Evolutionary conservation across 1,140 invertebrate species (phyloP).

Genomic region (Drosophila paulistorum): DNA sequence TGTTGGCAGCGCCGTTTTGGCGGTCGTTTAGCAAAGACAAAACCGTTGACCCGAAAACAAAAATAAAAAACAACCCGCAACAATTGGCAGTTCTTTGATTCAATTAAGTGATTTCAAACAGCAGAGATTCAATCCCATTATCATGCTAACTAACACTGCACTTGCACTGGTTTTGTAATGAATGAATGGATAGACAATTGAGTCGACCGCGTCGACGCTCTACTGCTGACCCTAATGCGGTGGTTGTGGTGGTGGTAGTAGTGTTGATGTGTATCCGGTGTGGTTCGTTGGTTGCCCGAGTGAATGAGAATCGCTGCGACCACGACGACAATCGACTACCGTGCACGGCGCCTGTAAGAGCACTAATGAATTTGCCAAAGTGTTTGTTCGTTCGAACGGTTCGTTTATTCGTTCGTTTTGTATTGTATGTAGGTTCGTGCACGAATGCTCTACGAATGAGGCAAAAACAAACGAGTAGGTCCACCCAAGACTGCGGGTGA

Average conservation of each 20-base stretch:
- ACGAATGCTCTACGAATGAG: conserved; percentile 33
- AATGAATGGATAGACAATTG: conserved; percentile 21
- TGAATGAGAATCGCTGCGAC: conserved; percentile 42
- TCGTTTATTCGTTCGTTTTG: not conserved
- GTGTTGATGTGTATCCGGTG: not conserved
- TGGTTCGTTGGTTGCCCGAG: conserved; percentile 26
- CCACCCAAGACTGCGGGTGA: not conserved
- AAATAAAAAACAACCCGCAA: not conserved
- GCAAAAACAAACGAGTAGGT: not conserved
- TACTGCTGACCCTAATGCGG: not conserved
- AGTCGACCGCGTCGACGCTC: conserved; percentile 72
- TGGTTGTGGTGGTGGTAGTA: not conserved
- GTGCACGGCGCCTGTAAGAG: conserved; percentile 82
- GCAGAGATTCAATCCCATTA: not conserved
- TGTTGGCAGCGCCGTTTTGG: conserved; percentile 70
- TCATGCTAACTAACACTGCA: conserved; percentile 3
- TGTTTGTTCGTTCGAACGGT: conserved; percentile 2
- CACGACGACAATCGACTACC: conserved; percentile 70
- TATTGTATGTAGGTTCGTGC: conserved; percentile 23
- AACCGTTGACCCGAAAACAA: not conserved
- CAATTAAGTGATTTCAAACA: not conserved
- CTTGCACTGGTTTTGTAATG: not conserved
- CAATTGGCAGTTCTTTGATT: not conserved
- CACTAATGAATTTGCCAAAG: conserved; percentile 79
- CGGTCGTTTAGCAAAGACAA: not conserved